Base-by-base conservation (phyloP, 2,113 vertebrate species). In the Zeus faber region DNA sequence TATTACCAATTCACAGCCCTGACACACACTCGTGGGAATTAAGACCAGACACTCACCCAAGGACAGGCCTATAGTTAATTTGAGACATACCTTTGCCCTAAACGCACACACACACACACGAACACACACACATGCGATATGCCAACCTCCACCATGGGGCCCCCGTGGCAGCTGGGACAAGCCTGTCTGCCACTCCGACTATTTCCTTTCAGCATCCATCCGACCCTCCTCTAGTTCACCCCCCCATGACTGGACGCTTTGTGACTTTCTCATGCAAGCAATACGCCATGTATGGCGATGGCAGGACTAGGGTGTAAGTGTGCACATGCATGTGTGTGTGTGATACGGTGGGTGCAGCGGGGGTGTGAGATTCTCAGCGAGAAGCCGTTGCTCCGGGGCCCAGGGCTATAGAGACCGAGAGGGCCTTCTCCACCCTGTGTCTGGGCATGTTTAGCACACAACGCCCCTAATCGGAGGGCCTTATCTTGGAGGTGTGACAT, bases 401-500 rank as follows among this genome's bases (percentile, higher is more conserved):
- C 55, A 67, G 20, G 18, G 25, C 22, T n/a, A n/a, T n/a, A n/a
- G n/a, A n/a, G n/a, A n/a, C n/a, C n/a, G n/a, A n/a, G n/a, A 18
- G 17, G 49, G 49, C 58, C 14, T 1, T 20, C 1, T 39, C 5
- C 16, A 39, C 16, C 33, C n/a, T n/a, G n/a, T 53, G 68, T 47
- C 60, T 54, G 8, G 10, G 59, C 76, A 65, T 21, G 57, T 74
- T 77, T 74, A 52, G 62, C 65, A 67, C 77, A 59, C 71, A 65
- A 56, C 65, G 27, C 23, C 1, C 35, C 49, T 76, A 67, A 75
- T 78, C 76, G 33, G 65, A 65, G 67, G 43, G 50, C 41, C 70
- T 75, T 80, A 76, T 86, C 82, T 79, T 58, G 59, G 66, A 82
- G 78, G 80, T 85, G 81, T 81, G 70, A 87, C 80, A 77, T 87